A percentile compares a stretch with the other conserved stretches of the same genome.
Conservation (phyloP, 2,888 invertebrate species). For the Lithodes maja region DNA sequence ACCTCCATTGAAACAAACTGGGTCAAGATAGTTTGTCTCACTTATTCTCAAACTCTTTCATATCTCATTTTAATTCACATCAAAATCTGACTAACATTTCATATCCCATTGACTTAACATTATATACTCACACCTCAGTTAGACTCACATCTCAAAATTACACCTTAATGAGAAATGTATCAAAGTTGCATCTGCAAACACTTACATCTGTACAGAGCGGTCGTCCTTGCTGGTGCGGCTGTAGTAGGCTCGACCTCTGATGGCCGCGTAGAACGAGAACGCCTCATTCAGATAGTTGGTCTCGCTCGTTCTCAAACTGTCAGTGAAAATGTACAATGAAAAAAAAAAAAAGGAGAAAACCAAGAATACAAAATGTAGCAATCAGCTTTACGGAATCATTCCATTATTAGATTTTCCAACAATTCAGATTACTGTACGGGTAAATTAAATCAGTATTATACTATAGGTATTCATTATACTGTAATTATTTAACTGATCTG, state of each 20-base stretch:
- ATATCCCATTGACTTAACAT: too few species aligned
- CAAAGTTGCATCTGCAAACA: neutral
- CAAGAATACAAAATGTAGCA: neutral
- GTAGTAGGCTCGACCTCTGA: constrained; percentile 94
- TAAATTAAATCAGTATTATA: neutral
- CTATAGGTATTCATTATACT: neutral
- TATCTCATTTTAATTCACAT: too few species aligned
- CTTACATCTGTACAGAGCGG: constrained; percentile 77
- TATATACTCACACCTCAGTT: too few species aligned
- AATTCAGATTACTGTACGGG: neutral
- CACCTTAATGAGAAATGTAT: neutral
- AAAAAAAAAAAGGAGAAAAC: neutral
- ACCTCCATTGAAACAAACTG: too few species aligned
- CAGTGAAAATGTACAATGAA: constrained; percentile 73
- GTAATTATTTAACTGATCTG: neutral
- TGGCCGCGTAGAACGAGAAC: constrained; percentile 96
- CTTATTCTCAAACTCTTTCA: too few species aligned
- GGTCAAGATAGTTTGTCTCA: too few species aligned
- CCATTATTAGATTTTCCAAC: too few species aligned
- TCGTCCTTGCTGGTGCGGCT: constrained; percentile 95
- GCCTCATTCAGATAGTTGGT: constrained; percentile 97
- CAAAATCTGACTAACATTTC: too few species aligned
- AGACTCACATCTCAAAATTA: neutral
- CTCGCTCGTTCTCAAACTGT: constrained; percentile 94
- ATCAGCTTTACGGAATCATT: neutral